These are phyloP conservation scores for Oryzias sinensis DNA, from an alignment of 2,797 vertebrate species.

Conservation along the genomic window DNA sequence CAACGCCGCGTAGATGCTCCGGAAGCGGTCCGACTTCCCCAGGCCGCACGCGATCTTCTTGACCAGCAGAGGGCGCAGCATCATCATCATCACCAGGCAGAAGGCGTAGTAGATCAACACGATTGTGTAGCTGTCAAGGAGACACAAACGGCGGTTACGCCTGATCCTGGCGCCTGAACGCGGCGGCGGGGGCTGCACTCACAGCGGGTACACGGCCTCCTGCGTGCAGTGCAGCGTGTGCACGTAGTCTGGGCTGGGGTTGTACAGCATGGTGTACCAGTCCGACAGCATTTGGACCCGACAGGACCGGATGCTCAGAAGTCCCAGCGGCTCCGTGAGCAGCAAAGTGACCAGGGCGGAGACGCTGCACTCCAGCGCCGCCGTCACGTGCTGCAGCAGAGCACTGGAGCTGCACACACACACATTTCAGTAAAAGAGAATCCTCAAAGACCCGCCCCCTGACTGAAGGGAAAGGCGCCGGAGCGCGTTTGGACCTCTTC, in stretches of 20 bases:
- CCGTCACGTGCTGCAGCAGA: constrained; percentile 89
- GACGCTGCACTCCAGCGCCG: constrained; percentile 86
- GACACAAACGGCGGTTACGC: not conserved
- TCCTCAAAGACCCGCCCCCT: too few species aligned
- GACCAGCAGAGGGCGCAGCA: constrained; percentile 93
- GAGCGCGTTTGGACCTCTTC: constrained; percentile 82
- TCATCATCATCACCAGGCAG: constrained; percentile 95
- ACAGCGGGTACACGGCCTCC: constrained; percentile 96
- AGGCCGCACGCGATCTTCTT: constrained; percentile 97
- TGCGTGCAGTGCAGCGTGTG: constrained; percentile 96
- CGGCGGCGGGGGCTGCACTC: constrained; percentile 14
- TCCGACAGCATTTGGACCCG: constrained; percentile 92
- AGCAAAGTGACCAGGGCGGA: constrained; percentile 87
- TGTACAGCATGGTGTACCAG: constrained; percentile 99
- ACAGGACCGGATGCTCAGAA: constrained; percentile 87
- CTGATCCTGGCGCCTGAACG: too few species aligned
- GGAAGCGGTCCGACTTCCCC: constrained; percentile 94
- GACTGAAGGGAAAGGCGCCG: too few species aligned
- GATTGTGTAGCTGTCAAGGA: constrained; percentile 88
- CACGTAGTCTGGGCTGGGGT: constrained; percentile 95
- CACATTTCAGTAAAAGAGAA: too few species aligned
- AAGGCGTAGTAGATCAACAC: constrained; percentile 97
- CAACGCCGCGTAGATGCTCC: constrained; percentile 94
- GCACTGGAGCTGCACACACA: constrained; percentile 85
- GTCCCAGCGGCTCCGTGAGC: constrained; percentile 85